A percentile compares a stretch with the other conserved stretches of the same genome.
phyloP scores from a whole-genome alignment of 1,140 invertebrate species.

The Trichoplusia ni region DNA sequence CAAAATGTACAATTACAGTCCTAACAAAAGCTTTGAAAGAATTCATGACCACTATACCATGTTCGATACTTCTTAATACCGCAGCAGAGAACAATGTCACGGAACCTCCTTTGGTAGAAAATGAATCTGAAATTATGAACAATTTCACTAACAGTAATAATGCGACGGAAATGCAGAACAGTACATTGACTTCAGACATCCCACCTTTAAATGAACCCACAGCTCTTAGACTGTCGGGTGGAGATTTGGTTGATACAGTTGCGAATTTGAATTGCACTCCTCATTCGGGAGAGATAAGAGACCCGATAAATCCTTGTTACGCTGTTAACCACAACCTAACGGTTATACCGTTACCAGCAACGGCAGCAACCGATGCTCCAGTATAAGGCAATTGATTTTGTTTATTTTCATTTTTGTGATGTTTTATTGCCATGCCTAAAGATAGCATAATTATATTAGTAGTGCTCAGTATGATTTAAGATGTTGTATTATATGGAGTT shows the following conservation, averaged over 20 bases:
- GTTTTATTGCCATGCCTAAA: too few species aligned
- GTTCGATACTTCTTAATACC: constrained; percentile 69
- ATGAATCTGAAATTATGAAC: constrained; percentile 31
- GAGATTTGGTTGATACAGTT: constrained; percentile 28
- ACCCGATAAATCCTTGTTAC: constrained; percentile 75
- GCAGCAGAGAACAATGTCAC: constrained; percentile 76
- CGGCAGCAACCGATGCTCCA: constrained; percentile 31
- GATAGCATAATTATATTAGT: too few species aligned
- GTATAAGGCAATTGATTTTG: neutral
- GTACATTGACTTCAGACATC: constrained; percentile 26
- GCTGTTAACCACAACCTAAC: constrained; percentile 65
- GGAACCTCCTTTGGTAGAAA: constrained; percentile 52
- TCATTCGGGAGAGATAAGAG: constrained; percentile 54
- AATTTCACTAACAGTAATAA: constrained; percentile 7
- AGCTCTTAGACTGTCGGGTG: constrained; percentile 46
- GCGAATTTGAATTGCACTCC: constrained; percentile 51
- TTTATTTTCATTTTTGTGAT: too few species aligned
- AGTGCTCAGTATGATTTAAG: too few species aligned
- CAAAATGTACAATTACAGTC: constrained; percentile 75
- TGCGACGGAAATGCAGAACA: constrained; percentile 5
- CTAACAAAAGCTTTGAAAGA: constrained; percentile 69
- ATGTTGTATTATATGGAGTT: too few species aligned
- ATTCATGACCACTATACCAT: constrained; percentile 77
- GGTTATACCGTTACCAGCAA: constrained; percentile 59
- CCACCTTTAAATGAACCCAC: constrained; percentile 44